Evolutionary conservation across 1,140 invertebrate species (phyloP), one percentile per base, ranked within the genome.

Genomic region (Lucilia cuprina): DNA sequence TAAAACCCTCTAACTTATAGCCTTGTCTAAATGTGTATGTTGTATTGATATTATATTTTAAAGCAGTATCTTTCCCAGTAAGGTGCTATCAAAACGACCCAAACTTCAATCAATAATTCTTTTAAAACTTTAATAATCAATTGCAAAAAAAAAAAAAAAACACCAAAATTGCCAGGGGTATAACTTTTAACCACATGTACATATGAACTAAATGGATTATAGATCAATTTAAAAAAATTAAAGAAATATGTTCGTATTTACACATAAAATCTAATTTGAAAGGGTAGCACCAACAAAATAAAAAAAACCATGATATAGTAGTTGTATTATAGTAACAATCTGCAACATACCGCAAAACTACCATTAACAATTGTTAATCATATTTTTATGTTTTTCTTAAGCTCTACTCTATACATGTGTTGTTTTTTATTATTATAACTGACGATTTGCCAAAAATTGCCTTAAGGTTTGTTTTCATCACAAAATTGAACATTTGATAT

Each of bases 331-430:
- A 30, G 3, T 3, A 60, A 7, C n/a, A n/a, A 14, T 5, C 5
- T 60, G 55, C 14, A 70, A 70, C 19, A 70, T 21, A 70, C 65
- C 65, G 21, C n/a, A 10, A 70, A 70, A 12, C 65, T 70, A 70
- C 65, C 65, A 21, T 70, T 21, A 70, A 70, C 65, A 70, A 70
- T 70, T 25, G 65, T 70, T 70, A 70, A 70, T 70, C 65, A 70
- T 70, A 70, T 19, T 70, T 70, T 70, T 70, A 21, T 70, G 13
- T 13, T 70, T 19, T 70, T 70, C 17, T 70, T 9, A 21, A 70
- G 65, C 65, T n/a, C 17, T 14, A 55, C 50, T 4, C 1, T 13
- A 13, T 55, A 55, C 50, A 55, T 55, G 50, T 55, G 50, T 55
- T 55, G 12, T 41, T 55, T 55, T 41, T 55, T 55, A 17, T 55